Conservation (phyloP, 2,113 vertebrate genomes). For the Peromyscus californicus region DNA sequence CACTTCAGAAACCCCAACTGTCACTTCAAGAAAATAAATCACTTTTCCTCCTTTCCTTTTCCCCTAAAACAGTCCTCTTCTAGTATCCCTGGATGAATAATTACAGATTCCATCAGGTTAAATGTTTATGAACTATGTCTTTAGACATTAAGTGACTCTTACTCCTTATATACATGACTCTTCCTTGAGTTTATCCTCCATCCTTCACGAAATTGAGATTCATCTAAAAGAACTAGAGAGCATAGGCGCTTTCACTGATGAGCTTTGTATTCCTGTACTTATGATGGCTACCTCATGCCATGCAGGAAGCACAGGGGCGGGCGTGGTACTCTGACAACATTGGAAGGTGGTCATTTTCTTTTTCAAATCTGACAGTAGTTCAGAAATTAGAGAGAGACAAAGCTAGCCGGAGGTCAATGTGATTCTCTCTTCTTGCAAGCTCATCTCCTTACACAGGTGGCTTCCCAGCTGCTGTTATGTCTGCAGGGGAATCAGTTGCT, state of each 20-base stretch:
- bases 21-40: slow-evolving; percentile 10
- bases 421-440: slow-evolving; percentile 51
- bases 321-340: not conserved
- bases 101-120: slow-evolving; percentile 5
- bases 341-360: slow-evolving; percentile 57
- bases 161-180: not conserved
- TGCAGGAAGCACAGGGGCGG: not conserved
- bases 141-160: not conserved
- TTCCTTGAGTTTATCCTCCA: slow-evolving; percentile 42
- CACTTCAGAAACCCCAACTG: not conserved
- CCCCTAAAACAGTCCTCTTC: not conserved
- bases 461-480: slow-evolving; percentile 71
- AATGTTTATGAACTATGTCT: slow-evolving; percentile 50
- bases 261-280: slow-evolving; percentile 7
- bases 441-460: slow-evolving; percentile 77
- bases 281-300: not conserved
- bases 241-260: not conserved
- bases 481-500: slow-evolving; percentile 71
- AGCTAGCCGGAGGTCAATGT: slow-evolving; percentile 65
- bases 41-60: not conserved
- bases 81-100: not conserved
- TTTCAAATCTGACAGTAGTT: slow-evolving; percentile 54
- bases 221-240: not conserved
- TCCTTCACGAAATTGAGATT: slow-evolving; percentile 7
- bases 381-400: slow-evolving; percentile 70